These are phyloP conservation scores for Antechinus flavipes DNA, from an alignment of 2,113 vertebrate genomes.

Conservation along the genomic window DNA sequence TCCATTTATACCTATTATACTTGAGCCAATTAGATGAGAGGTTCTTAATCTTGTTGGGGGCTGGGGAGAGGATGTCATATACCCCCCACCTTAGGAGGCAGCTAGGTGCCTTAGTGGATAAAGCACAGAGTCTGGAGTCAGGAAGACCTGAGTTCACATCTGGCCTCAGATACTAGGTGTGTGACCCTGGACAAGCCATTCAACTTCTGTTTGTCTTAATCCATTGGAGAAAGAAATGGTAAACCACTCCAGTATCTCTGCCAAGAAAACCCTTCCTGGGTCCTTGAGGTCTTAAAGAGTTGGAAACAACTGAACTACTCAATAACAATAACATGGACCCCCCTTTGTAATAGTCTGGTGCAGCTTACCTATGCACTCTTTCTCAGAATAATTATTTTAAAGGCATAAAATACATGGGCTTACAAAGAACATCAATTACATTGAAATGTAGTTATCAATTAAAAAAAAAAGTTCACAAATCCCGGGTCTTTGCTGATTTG, in stretches of 20 bases:
- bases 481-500: neutral
- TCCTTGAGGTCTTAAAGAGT: neutral
- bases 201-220: neutral
- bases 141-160: neutral
- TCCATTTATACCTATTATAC: neutral
- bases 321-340: neutral
- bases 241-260: neutral
- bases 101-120: neutral
- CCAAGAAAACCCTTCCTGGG: neutral
- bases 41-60: neutral
- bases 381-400: neutral
- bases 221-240: neutral
- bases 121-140: neutral
- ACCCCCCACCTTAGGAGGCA: neutral
- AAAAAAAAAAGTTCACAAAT: neutral
- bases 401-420: neutral
- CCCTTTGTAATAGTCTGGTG: neutral
- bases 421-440: neutral
- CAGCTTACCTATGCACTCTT: neutral
- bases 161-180: neutral
- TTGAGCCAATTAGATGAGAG: neutral
- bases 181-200: neutral
- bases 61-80: neutral
- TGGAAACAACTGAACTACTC: neutral
- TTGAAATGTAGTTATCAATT: neutral